Percentiles rank a stretch among this genome's conserved stretches.
Evolutionary conservation across 1,140 invertebrate genomes (phyloP).

Genomic region (Andrena cerasifolii): DNA sequence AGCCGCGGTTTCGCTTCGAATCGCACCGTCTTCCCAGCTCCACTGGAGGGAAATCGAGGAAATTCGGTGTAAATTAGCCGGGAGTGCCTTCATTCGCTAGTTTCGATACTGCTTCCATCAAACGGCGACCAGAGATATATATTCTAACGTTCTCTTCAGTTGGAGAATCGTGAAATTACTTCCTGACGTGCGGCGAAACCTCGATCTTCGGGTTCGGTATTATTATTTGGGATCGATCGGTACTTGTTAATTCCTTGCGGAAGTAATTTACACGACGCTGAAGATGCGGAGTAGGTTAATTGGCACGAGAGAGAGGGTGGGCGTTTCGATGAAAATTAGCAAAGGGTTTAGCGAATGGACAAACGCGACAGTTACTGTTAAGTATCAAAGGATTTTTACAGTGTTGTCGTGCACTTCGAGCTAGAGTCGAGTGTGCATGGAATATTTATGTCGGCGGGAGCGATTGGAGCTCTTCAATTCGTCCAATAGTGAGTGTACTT

Average conservation of each 20-base stretch:
- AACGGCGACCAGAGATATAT: not conserved
- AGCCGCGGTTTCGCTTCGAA: conserved; percentile 7
- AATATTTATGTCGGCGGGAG: not conserved
- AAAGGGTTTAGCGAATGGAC: not conserved
- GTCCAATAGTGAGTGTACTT: conserved; percentile 10
- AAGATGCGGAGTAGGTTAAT: not conserved
- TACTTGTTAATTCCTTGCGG: not conserved
- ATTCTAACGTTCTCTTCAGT: not conserved
- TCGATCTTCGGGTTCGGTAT: not conserved
- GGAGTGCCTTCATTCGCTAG: conserved; percentile 57
- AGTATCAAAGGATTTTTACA: conserved; percentile 5
- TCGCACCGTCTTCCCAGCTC: conserved; percentile 39
- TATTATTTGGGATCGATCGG: not conserved
- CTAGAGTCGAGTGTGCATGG: not conserved
- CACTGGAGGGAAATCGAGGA: not conserved
- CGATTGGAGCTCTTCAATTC: not conserved
- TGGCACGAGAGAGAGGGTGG: not conserved
- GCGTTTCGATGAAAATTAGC: not conserved
- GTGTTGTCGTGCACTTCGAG: not conserved
- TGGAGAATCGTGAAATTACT: not conserved
- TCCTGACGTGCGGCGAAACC: not conserved
- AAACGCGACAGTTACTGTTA: not conserved
- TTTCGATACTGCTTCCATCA: conserved; percentile 33
- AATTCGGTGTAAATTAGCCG: conserved; percentile 26
- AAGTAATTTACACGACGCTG: not conserved